Conservation (phyloP, 1,140 invertebrate species). For the Drosophila murphyi region DNA sequence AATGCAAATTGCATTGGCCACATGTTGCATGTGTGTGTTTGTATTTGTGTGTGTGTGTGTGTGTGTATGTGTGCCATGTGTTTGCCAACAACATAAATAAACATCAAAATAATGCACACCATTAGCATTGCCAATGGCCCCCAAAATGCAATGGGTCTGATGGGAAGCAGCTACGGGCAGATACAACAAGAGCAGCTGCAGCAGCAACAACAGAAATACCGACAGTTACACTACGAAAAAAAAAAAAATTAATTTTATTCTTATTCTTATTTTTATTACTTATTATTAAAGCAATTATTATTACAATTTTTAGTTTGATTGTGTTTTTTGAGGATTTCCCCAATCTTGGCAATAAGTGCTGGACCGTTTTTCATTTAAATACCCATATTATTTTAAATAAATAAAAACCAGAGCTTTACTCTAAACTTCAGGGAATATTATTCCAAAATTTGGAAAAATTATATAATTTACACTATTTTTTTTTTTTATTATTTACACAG, state of each 20-base stretch:
- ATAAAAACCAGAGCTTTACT: too few species aligned
- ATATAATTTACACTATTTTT: too few species aligned
- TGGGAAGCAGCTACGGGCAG: slow-evolving; percentile 11
- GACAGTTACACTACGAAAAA: neutral
- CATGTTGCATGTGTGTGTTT: slow-evolving; percentile 54
- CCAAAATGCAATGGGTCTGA: slow-evolving; percentile 55
- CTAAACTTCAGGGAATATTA: too few species aligned
- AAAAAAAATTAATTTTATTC: neutral
- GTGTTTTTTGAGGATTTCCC: too few species aligned
- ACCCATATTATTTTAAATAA: too few species aligned
- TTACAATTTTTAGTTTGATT: too few species aligned
- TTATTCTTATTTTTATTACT: too few species aligned
- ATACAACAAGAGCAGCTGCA: slow-evolving; percentile 5
- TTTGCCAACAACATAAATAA: slow-evolving; percentile 75
- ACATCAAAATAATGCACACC: slow-evolving; percentile 80
- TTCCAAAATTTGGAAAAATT: too few species aligned
- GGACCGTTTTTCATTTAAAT: too few species aligned
- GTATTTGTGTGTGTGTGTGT: slow-evolving; percentile 21
- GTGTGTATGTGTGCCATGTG: slow-evolving; percentile 25
- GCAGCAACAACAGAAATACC: slow-evolving; percentile 1
- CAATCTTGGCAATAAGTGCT: too few species aligned
- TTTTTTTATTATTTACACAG: too few species aligned
- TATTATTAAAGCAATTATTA: too few species aligned
- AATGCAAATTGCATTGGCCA: slow-evolving; percentile 76
- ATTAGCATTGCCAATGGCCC: slow-evolving; percentile 80